Base-by-base conservation (phyloP, 2,888 invertebrate species). In the Odontomyia ornata region DNA sequence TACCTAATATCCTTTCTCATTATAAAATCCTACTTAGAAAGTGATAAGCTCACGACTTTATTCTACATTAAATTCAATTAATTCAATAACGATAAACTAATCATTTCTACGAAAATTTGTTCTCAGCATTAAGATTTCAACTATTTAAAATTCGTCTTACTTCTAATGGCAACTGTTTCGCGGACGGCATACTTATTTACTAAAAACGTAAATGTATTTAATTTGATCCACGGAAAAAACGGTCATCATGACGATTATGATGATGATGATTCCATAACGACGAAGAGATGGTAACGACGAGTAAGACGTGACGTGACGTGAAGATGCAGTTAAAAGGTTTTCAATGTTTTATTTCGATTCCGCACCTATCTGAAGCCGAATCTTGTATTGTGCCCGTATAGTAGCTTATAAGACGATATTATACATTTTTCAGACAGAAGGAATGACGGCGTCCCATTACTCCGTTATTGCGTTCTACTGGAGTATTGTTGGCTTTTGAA, bases 241-340 rank as follows among this genome's bases (percentile, higher is more conserved):
- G 23, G 23, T 46, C 23, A 15, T 27, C 52, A 56, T 72, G 52
- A 30, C 18, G 43, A 72, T 36, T 30, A 65, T 65, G 30, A 65
- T 30, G 36, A 30, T 36, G n/a, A 36, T 65, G 13, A 15, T 15
- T 52, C 52, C 36, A 36, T 36, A 36, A 36, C 36, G 36, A 36
- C 36, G n/a, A n/a, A n/a, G n/a, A n/a, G n/a, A n/a, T n/a, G n/a
- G n/a, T n/a, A n/a, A n/a, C n/a, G 36, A 36, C 36, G 36, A 36
- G 9, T 36, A 36, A 36, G 52, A 52, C n/a, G 36, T 30, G 30
- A 4, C 36, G 65, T 25, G 69, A 69, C 46, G 23, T 69, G 46
- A 47, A 69, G 69, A 69, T 18, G 60, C 46, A 9, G 60, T 57
- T 73, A 73, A 73, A 73, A 73, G 73, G 73, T 73, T 73, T 73